Evolutionary conservation across 2,113 vertebrate genomes (phyloP).

Genomic region (Prolemur simus): DNA sequence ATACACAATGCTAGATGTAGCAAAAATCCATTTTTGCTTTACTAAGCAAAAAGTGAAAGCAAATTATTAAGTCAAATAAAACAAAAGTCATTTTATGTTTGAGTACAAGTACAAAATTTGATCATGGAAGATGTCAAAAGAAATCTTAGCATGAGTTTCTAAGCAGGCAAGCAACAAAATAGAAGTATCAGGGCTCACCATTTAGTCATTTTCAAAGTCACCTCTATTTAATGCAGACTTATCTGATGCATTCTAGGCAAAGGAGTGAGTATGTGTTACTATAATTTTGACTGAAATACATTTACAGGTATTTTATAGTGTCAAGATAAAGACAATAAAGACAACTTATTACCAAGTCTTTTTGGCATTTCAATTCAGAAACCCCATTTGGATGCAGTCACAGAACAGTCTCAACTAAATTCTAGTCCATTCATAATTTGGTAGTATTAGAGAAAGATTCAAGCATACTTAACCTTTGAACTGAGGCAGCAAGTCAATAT

Average conservation of each 20-base stretch:
- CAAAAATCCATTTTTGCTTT: slow-evolving; percentile 46
- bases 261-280: slow-evolving; percentile 18
- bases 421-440: background rate
- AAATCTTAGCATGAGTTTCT: slow-evolving; percentile 23
- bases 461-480: slow-evolving; percentile 36
- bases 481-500: slow-evolving; percentile 48
- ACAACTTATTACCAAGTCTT: slow-evolving; percentile 34
- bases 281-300: slow-evolving; percentile 36
- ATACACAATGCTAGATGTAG: background rate
- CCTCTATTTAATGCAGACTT: background rate
- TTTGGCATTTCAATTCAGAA: slow-evolving; percentile 32
- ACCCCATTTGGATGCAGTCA: slow-evolving; percentile 12
- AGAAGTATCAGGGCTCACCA: background rate
- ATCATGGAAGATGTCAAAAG: background rate
- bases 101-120: background rate
- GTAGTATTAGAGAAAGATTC: slow-evolving; percentile 28
- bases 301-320: background rate
- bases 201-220: background rate
- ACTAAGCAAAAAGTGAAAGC: slow-evolving; percentile 9
- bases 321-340: slow-evolving; percentile 45
- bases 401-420: background rate
- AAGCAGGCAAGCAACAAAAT: background rate
- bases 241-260: slow-evolving; percentile 40
- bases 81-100: slow-evolving; percentile 22
- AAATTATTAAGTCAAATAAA: slow-evolving; percentile 36